Evolutionary conservation across 2,113 vertebrate genomes (phyloP), one percentile per base, ranked within the genome.

Genomic region (Tauraco erythrolophus): DNA sequence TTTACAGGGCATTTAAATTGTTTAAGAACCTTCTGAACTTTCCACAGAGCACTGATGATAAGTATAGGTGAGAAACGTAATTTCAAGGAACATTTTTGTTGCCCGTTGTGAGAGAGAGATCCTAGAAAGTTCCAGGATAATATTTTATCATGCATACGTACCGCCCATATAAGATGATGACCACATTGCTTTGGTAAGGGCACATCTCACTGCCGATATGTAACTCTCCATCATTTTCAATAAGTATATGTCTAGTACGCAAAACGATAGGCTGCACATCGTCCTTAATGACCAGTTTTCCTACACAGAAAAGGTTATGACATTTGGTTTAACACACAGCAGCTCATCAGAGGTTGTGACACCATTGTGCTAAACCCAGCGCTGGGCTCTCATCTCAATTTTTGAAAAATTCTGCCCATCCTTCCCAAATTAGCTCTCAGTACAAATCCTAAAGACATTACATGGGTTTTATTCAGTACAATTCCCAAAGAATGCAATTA

Each of bases 221-320:
- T 41, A 99, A 83, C 92, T 99, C 98, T 54, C 99, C 99, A 5
- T 98, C 98, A 31, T 98, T 97, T 71, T 99, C 99, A 30, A 99
- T 99, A 69, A 99, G 98, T 83, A 99, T 99, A 57, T 99, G 98
- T 92, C 99, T 99, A 14, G 99, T 97, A 6, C 99, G 99, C 43
- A 99, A 96, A 37, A 98, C 65, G 45, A 99, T 99, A n/a, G 98
- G 98, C 71, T 97, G 96, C 8, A 66, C 94, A 4, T 98, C 97
- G 22, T 99, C 99, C 68, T 99, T 99, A 88, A 99, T 98, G 89
- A 99, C 98, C 83, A 99, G 98, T 93, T 99, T 99, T 81, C 99
- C 99, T 99, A 92, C 72, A 45, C 2, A 43, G 94, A 86, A 70
- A 80, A 84, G 1, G 48, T 76, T 61, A 35, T 11, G 18, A 54